Conservation (phyloP, 2,113 vertebrate species). For the Channa argus region DNA sequence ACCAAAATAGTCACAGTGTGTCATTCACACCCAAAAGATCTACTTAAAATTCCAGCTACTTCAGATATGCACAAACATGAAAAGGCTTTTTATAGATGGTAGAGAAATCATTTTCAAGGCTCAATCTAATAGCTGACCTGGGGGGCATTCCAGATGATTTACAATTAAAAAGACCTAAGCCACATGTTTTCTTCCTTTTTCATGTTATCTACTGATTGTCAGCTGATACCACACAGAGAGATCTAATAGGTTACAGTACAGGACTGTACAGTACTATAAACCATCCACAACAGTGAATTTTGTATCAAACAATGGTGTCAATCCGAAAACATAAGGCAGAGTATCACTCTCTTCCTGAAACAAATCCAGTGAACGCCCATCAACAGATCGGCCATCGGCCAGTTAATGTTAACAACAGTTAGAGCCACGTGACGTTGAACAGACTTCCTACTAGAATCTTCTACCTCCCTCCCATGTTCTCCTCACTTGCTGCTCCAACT, state of each 20-base stretch:
- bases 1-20: conserved; percentile 57
- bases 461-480: conserved; percentile 15
- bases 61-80: conserved; percentile 40
- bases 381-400: conserved; percentile 38
- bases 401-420: conserved; percentile 71
- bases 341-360: conserved; percentile 49
- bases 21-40: conserved; percentile 41
- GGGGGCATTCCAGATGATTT: conserved; percentile 59
- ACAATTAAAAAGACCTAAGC: conserved; percentile 36
- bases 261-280: not conserved
- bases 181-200: conserved; percentile 28
- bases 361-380: conserved; percentile 36
- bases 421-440: conserved; percentile 51
- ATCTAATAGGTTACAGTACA: not conserved
- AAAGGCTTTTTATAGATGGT: conserved; percentile 31
- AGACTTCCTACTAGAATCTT: conserved; percentile 59
- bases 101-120: conserved; percentile 30
- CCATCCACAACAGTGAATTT: not conserved
- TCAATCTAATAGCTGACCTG: conserved; percentile 18
- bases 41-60: conserved; percentile 49
- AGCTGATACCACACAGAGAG: conserved; percentile 34
- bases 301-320: not conserved
- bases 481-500: not conserved
- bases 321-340: conserved; percentile 32
- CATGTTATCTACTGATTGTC: conserved; percentile 29